These are phyloP conservation scores for Fragum whitleyi DNA, from an alignment of 2,888 invertebrate species.

Conservation along the genomic window DNA sequence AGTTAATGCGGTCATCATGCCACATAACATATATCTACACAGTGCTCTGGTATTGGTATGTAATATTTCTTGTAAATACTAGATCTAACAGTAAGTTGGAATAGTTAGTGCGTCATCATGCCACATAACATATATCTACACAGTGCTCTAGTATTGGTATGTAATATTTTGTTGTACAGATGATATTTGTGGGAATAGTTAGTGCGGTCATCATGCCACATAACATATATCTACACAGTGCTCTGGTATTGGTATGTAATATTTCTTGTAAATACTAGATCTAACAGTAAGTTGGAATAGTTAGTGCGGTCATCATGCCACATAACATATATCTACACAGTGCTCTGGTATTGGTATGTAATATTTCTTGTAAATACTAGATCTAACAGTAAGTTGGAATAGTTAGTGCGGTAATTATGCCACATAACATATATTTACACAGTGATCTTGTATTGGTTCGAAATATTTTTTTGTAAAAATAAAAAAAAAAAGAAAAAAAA, in stretches of 20 bases:
- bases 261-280: too few species aligned
- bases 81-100: slow-evolving; percentile 87
- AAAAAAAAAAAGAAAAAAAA: too few species aligned
- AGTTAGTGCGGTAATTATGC: slow-evolving; percentile 95
- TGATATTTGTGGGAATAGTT: too few species aligned
- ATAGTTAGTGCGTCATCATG: slow-evolving; percentile 96
- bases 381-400: slow-evolving; percentile 88
- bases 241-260: too few species aligned
- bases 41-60: slow-evolving; percentile 93
- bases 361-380: slow-evolving; percentile 89
- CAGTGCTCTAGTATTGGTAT: slow-evolving; percentile 93
- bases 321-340: slow-evolving; percentile 95
- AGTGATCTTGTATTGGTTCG: slow-evolving; percentile 93
- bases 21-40: slow-evolving; percentile 95
- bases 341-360: slow-evolving; percentile 93
- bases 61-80: slow-evolving; percentile 87
- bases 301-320: slow-evolving; percentile 96
- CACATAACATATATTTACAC: slow-evolving; percentile 95
- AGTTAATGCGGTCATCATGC: slow-evolving; percentile 95
- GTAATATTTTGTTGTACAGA: slow-evolving; percentile 43
- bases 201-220: too few species aligned
- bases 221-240: too few species aligned
- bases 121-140: slow-evolving; percentile 96
- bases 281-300: slow-evolving; percentile 89
- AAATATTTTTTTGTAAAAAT: neutral